Evolutionary conservation across 23 tunicate genomes (phyloP), one percentile per base, ranked within the genome.

Genomic region (Halocynthia roretzi): DNA sequence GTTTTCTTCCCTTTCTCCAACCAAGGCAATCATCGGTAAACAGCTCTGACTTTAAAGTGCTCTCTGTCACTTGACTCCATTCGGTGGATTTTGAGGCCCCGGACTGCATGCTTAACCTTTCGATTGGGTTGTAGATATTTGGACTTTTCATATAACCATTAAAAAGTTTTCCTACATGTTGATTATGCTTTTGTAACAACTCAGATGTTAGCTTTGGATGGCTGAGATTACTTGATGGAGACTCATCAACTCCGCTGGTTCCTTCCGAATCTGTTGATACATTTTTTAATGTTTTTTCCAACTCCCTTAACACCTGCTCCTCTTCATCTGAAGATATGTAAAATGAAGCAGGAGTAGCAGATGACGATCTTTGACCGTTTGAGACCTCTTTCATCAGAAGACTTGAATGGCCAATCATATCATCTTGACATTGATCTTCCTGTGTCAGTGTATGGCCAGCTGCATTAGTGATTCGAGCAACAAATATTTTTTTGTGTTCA

Each of bases 21-120:
- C 96, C 96, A 77, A 83, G 61, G 51, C 87, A 89, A 19, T 84
- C 86, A 19, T 78, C 85, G 2, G 88, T 89, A 82, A 83, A 81
- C 5, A 89, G 77, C 17, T 89, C 88, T 14, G 83, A 88, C 9
- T 40, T 31, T 10, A 83, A 52, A 10, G 88, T 60, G 6, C 82
- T 61, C 10, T 80, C 72, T 8, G 87, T 71, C 12, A 64, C 10
- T 52, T 71, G 70, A 60, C 96, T 89, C 8, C 44, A 51, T 10
- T 80, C 83, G 8, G 83, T 87, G 70, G 72, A 60, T 14, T 44
- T 17, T 10, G 96, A 89, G 7, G 65, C 65, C n/a, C 83, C 62
- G 10, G 96, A 89, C 51, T 80, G 71, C 62, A 80, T 68, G 56
- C 17, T 15, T 31, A 31, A 31, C 44, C 44, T 31, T 31, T 31